Conservation (phyloP, 2,113 vertebrate species). For the Ondatra zibethicus region DNA sequence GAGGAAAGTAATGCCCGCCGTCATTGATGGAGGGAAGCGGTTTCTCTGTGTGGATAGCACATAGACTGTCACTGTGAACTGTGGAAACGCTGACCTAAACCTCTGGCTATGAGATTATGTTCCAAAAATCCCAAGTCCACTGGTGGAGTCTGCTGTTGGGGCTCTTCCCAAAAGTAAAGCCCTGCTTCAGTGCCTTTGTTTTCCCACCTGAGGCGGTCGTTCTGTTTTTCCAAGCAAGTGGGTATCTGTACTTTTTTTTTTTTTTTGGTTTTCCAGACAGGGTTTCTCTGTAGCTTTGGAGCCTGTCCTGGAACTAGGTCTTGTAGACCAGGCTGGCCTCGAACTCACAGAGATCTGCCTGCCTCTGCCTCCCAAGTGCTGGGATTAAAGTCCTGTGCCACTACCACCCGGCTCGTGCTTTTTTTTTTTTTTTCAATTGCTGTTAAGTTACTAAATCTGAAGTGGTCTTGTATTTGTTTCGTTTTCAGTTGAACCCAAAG, state of each 20-base stretch:
- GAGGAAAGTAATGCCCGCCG: not conserved
- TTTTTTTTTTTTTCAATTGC: constrained; percentile 23
- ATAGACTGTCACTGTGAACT: not conserved
- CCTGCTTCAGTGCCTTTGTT: not conserved
- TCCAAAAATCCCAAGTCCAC: not conserved
- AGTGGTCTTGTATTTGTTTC: constrained; percentile 15
- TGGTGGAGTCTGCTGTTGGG: not conserved
- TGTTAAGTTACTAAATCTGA: constrained; percentile 15
- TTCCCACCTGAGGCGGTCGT: not conserved
- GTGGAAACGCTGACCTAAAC: not conserved
- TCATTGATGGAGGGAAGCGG: not conserved
- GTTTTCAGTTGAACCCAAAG: not conserved
- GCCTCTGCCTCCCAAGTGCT: too few species aligned
- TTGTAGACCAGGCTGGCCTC: too few species aligned
- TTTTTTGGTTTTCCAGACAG: too few species aligned
- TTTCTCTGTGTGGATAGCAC: not conserved
- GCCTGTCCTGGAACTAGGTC: too few species aligned
- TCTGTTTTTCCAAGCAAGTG: constrained; percentile 2
- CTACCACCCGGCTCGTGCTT: too few species aligned
- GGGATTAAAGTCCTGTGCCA: too few species aligned
- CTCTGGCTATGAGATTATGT: not conserved
- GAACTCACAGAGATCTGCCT: too few species aligned
- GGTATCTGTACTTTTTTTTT: not conserved
- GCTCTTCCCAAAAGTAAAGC: not conserved
- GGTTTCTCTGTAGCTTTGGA: too few species aligned